phyloP scores from a whole-genome alignment of 2,888 invertebrate genomes.

The Isotomurus palustris region DNA sequence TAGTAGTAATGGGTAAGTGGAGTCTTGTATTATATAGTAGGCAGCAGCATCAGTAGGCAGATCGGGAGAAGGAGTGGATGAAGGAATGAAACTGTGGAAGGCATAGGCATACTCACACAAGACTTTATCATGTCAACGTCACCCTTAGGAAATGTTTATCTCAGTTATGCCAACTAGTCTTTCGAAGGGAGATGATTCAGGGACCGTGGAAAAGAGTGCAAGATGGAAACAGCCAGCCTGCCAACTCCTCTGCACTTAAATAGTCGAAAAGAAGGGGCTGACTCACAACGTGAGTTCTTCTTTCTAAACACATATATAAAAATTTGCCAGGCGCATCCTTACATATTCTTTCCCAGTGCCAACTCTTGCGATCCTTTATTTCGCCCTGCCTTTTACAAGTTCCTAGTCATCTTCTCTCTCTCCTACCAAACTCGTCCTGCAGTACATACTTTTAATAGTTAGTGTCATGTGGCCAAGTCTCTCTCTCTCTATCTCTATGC shows the following conservation, averaged over 20 bases:
- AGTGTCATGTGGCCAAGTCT: background rate
- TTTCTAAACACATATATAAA: background rate
- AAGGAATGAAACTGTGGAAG: too few relatives aligned
- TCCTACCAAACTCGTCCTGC: background rate
- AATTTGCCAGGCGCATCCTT: constrained; percentile 23
- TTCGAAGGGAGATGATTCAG: constrained; percentile 12
- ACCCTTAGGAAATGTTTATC: constrained; percentile 1
- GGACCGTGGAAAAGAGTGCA: constrained; percentile 10
- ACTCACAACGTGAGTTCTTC: too few relatives aligned
- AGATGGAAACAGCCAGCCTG: too few relatives aligned
- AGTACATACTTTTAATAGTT: background rate
- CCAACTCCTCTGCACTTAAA: too few relatives aligned
- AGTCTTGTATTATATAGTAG: too few relatives aligned
- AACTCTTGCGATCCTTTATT: background rate
- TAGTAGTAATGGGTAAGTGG: too few relatives aligned
- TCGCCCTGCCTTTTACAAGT: too few relatives aligned
- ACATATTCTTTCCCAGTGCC: constrained; percentile 10
- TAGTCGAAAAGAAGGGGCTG: constrained; percentile 14
- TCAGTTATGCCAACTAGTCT: constrained; percentile 11
- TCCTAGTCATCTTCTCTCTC: too few relatives aligned
- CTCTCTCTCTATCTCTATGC: background rate
- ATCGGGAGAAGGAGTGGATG: too few relatives aligned
- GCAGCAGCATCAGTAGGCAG: too few relatives aligned
- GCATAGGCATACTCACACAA: too few relatives aligned
- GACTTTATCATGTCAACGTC: constrained; percentile 4